Evolutionary conservation across 2,113 vertebrate genomes (phyloP).

Genomic region (Xiphophorus maculatus): DNA sequence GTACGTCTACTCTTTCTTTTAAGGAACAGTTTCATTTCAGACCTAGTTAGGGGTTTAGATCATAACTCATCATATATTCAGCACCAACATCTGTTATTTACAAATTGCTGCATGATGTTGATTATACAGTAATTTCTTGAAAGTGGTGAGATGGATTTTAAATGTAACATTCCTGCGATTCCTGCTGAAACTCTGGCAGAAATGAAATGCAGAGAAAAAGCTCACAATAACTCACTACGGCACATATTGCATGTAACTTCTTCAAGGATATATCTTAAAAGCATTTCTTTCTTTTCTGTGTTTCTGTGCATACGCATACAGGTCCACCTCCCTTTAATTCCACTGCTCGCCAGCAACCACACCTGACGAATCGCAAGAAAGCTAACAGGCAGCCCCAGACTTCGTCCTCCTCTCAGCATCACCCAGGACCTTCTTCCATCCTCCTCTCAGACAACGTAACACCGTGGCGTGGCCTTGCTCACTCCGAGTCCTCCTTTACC

Average conservation of each 20-base stretch:
- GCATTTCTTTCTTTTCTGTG: neutral
- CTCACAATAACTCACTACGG: neutral
- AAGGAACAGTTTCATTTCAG: too few relatives aligned
- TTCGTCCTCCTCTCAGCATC: constrained; percentile 30
- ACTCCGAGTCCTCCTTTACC: constrained; percentile 77
- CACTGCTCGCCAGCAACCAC: constrained; percentile 27
- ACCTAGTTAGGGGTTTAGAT: too few relatives aligned
- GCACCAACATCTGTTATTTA: too few relatives aligned
- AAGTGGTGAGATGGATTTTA: too few relatives aligned
- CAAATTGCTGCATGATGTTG: too few relatives aligned
- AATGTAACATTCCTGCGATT: too few relatives aligned
- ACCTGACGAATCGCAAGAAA: constrained; percentile 41
- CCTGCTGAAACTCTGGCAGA: neutral
- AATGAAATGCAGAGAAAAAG: neutral
- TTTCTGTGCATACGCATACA: neutral
- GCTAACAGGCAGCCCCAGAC: constrained; percentile 18
- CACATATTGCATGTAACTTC: neutral
- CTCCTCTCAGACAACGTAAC: constrained; percentile 66
- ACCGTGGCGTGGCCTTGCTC: constrained; percentile 77
- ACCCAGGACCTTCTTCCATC: constrained; percentile 38
- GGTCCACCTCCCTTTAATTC: constrained; percentile 33
- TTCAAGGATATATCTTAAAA: neutral
- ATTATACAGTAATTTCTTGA: too few relatives aligned
- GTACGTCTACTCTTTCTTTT: too few relatives aligned
- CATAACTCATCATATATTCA: too few relatives aligned